Evolutionary conservation across 2,888 invertebrate genomes (phyloP), one percentile per base, ranked within the genome.

Genomic region (Rhagonycha fulva): DNA sequence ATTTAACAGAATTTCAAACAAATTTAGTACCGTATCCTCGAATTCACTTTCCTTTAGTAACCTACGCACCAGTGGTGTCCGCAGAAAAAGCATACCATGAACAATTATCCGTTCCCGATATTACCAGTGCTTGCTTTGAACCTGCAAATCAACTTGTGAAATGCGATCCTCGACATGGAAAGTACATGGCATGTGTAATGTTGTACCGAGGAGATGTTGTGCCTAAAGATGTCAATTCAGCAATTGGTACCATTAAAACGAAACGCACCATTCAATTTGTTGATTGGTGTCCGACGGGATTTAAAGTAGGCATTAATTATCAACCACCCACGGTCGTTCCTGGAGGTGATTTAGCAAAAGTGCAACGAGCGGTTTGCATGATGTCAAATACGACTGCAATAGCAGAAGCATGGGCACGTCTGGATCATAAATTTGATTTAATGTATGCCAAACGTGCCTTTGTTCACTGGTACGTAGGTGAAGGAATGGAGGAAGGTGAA

Each of bases 281-380:
- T 0, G 75, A 75, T 61, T 75, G 75, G 75, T 87, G 86, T 76
- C 87, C 87, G 14, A 87, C 87, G 60, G 86, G 86, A 47, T 85
- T 86, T 80, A 86, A 86, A 78, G 84, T 82, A 71, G 88, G 88
- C 47, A 90, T 90, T 82, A 90, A 90, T 82, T 90, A 90, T 76
- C 88, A 88, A 75, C 88, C 88, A 9, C 88, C 88, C 7, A 88
- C 88, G 14, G 88, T 88, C n/a, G 88, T 76, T 87, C 4, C 88
- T 87, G 88, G 89, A 26, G 89, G 89, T 19, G 90, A 90, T 88
- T 88, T 96, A 84, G 97, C 97, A 78, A 97, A 96, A 88, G 96
- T 97, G 1, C 96, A 96, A 87, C 92, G 98, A 71, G 97, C 98
- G 9, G 97, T 98, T 10, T 98, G 98, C 91, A 98, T 98, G 98